phyloP scores from a whole-genome alignment of 2,113 vertebrate genomes.

The Phyllostomus discolor region DNA sequence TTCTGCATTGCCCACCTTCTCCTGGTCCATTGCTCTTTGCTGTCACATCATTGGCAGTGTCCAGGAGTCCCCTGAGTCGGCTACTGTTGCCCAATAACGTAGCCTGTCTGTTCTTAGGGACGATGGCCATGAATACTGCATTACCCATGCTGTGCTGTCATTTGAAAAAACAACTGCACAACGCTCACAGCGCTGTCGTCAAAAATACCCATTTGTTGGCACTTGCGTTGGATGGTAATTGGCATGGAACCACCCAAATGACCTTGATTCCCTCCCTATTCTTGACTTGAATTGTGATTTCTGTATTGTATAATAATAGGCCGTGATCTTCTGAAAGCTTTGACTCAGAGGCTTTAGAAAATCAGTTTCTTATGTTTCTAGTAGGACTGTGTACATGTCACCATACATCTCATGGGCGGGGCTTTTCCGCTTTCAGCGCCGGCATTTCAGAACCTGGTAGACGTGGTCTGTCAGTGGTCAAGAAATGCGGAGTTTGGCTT shows the following conservation, averaged over 20 bases:
- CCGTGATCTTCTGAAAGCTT: slow-evolving; percentile 9
- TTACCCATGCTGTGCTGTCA: not conserved
- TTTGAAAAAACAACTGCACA: not conserved
- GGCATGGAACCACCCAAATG: not conserved
- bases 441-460: not conserved
- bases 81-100: not conserved
- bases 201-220: not conserved
- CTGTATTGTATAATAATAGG: not conserved
- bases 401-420: not conserved
- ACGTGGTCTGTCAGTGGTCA: not conserved
- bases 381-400: not conserved
- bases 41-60: not conserved
- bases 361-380: not conserved
- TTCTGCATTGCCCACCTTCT: not conserved
- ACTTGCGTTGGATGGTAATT: not conserved
- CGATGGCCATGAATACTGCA: not conserved
- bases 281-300: not conserved
- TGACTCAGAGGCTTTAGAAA: not conserved
- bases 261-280: not conserved
- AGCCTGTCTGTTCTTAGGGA: not conserved
- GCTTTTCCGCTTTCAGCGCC: not conserved
- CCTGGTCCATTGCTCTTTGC: not conserved
- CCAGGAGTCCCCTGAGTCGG: not conserved
- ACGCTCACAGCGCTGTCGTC: not conserved
- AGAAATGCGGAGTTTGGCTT: not conserved